Conservation (phyloP, 2,888 invertebrate species). For the Craniophora ligustri region DNA sequence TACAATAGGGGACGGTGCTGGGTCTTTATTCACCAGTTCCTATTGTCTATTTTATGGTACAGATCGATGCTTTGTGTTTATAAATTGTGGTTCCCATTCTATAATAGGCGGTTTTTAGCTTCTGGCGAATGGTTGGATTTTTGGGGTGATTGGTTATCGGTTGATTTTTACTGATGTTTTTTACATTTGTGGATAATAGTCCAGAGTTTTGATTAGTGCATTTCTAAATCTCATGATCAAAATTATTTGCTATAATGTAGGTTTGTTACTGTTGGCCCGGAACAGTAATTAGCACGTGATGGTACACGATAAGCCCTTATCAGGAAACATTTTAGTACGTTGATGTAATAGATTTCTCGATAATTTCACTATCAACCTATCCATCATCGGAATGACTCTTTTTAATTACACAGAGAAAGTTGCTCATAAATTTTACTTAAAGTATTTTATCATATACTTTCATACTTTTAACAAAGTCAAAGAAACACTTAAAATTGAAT, state of each 20-base stretch:
- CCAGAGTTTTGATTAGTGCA: too few species aligned
- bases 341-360: conserved; percentile 13
- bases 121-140: not conserved
- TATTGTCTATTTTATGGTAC: conserved; percentile 49
- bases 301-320: conserved; percentile 5
- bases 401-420: not conserved
- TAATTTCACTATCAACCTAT: conserved; percentile 10
- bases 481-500: conserved; percentile 13
- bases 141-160: conserved; percentile 1
- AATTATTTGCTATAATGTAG: not conserved
- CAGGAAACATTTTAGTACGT: conserved; percentile 11
- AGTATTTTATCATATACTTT: not conserved
- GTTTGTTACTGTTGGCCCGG: not conserved
- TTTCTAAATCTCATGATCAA: too few species aligned
- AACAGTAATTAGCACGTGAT: conserved; percentile 1
- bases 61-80: conserved; percentile 34
- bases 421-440: not conserved
- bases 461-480: not conserved
- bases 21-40: conserved; percentile 31
- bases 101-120: conserved; percentile 6
- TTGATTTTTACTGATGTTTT: not conserved
- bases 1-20: conserved; percentile 59
- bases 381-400: not conserved
- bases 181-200: too few species aligned
- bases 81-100: conserved; percentile 31